These are phyloP conservation scores for Clarias fuscus DNA, from an alignment of 2,797 vertebrate genomes.

Conservation along the genomic window DNA sequence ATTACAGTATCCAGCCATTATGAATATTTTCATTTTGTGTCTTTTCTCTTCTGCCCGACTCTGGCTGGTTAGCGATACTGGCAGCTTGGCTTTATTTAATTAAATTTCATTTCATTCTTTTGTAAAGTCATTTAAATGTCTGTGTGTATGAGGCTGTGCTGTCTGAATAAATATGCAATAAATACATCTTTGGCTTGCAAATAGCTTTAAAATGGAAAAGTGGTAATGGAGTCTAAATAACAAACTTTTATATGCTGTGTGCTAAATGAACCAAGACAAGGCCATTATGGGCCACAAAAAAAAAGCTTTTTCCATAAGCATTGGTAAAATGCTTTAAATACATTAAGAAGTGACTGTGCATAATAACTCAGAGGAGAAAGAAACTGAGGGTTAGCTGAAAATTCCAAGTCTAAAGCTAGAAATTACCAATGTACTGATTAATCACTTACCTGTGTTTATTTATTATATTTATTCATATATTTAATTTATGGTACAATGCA, in stretches of 20 bases:
- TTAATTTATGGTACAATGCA: no score
- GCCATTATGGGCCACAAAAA: not conserved
- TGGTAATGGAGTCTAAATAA: constrained; percentile 8
- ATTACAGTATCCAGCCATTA: not conserved
- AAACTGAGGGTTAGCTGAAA: not conserved
- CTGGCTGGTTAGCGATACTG: not conserved
- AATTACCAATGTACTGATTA: not conserved
- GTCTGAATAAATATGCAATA: not conserved
- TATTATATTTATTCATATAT: no score
- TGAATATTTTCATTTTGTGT: not conserved
- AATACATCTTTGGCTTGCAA: not conserved
- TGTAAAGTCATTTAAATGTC: not conserved
- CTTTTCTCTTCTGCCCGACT: not conserved
- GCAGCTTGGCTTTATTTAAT: not conserved
- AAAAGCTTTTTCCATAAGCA: not conserved
- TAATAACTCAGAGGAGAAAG: not conserved
- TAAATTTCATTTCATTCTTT: not conserved
- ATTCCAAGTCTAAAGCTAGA: not conserved
- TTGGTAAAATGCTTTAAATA: not conserved
- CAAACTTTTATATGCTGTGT: not conserved
- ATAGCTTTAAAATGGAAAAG: not conserved
- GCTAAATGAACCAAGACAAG: not conserved
- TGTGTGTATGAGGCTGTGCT: not conserved
- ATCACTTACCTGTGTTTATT: not conserved
- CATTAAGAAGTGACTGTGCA: not conserved